Evolutionary conservation across 2,888 invertebrate genomes (phyloP).

Genomic region (Tortrix viridana): DNA sequence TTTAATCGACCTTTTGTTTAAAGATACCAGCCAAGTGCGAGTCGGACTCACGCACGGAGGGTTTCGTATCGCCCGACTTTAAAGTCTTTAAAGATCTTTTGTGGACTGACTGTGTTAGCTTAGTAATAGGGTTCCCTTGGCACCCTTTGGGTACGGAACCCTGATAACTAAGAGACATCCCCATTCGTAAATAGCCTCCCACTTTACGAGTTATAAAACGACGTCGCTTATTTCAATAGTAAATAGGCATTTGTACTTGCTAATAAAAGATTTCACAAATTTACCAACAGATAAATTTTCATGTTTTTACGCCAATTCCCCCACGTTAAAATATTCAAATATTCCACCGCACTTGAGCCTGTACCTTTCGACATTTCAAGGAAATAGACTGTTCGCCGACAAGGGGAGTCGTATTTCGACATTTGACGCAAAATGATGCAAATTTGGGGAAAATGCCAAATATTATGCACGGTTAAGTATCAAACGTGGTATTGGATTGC

Average conservation of each 20-base stretch:
- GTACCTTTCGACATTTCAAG: constrained; percentile 74
- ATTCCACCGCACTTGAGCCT: constrained; percentile 75
- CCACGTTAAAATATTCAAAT: constrained; percentile 78
- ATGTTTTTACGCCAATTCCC: constrained; percentile 63
- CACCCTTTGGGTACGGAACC: too few species aligned
- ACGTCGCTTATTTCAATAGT: constrained; percentile 1
- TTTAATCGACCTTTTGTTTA: too few species aligned
- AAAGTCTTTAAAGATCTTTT: too few species aligned
- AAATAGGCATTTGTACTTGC: constrained; percentile 20
- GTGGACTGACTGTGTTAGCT: too few species aligned
- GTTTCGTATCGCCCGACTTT: too few species aligned
- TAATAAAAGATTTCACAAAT: constrained; percentile 41
- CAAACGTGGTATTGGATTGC: constrained; percentile 55
- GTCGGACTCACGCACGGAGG: too few species aligned
- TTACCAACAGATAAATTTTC: constrained; percentile 58
- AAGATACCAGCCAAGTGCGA: too few species aligned
- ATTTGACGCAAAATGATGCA: constrained; percentile 72
- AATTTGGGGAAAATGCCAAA: constrained; percentile 66
- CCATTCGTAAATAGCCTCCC: too few species aligned
- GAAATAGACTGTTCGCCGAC: constrained; percentile 74
- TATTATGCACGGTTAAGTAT: constrained; percentile 65
- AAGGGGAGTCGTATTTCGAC: constrained; percentile 70
- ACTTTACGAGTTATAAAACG: too few species aligned
- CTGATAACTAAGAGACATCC: too few species aligned
- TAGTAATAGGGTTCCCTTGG: too few species aligned